Conservation (phyloP, 2,888 invertebrate genomes). For the Mesodorylaimus sp. region DNA sequence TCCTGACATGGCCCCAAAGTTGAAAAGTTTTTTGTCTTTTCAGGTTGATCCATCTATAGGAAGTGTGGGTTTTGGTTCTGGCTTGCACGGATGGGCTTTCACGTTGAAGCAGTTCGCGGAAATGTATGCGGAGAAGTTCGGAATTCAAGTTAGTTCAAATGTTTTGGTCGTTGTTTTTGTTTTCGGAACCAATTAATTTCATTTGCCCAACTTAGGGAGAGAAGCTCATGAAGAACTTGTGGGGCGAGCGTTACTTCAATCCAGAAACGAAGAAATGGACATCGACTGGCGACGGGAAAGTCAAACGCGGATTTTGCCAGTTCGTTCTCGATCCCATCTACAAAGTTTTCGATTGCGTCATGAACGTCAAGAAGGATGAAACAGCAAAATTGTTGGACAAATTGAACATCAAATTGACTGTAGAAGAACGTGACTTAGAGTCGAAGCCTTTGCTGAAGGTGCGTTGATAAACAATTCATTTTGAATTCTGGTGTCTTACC, state of each 20-base stretch:
- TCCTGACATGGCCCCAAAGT: neutral
- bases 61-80: conserved; percentile 97
- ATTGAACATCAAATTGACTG: conserved; percentile 70
- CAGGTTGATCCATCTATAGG: conserved; percentile 86
- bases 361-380: conserved; percentile 89
- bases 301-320: conserved; percentile 95
- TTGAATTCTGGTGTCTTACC: neutral
- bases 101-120: conserved; percentile 98
- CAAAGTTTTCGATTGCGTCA: conserved; percentile 66
- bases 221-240: conserved; percentile 77
- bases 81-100: conserved; percentile 99
- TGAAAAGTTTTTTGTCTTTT: too few relatives aligned
- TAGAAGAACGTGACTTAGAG: conserved; percentile 87
- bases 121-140: conserved; percentile 97
- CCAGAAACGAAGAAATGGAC: conserved; percentile 93
- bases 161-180: neutral
- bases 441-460: conserved; percentile 86
- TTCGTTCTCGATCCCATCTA: conserved; percentile 97
- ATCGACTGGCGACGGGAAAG: conserved; percentile 53
- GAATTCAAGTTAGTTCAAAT: conserved; percentile 51
- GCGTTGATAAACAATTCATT: conserved; percentile 2
- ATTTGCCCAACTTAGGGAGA: conserved; percentile 43
- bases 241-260: conserved; percentile 99
- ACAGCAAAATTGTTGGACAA: conserved; percentile 67
- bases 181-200: conserved; percentile 1